A percentile compares a stretch with the other conserved stretches of the same genome.
Conservation (phyloP, 2,113 vertebrate genomes). For the Candoia aspera region DNA sequence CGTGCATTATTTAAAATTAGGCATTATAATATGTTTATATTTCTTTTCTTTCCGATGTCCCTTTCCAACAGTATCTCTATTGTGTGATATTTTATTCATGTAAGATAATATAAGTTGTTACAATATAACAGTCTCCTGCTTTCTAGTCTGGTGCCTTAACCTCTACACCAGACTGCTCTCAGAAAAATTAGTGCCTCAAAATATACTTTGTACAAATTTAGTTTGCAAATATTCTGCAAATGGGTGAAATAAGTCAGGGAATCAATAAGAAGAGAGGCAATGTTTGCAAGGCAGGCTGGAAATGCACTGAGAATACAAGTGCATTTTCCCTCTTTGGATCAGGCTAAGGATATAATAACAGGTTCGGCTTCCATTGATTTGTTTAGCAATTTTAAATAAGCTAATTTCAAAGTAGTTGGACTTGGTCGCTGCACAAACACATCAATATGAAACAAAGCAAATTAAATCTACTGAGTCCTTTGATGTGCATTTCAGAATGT, state of each 20-base stretch:
- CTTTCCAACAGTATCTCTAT: not conserved
- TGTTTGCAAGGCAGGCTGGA: not conserved
- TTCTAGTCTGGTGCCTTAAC: not conserved
- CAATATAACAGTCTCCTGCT: not conserved
- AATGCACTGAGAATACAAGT: not conserved
- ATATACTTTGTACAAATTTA: not conserved
- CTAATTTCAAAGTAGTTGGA: slow-evolving; percentile 21
- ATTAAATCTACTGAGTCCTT: slow-evolving; percentile 33
- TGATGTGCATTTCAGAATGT: not conserved
- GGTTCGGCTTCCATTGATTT: slow-evolving; percentile 3
- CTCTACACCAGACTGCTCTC: not conserved
- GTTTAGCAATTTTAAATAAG: slow-evolving; percentile 32
- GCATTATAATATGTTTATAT: not conserved
- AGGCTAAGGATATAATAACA: slow-evolving; percentile 1
- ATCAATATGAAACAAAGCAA: slow-evolving; percentile 28
- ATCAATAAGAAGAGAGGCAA: slow-evolving; percentile 1
- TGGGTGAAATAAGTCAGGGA: slow-evolving; percentile 6
- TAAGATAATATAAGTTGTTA: not conserved
- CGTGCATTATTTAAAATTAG: not conserved
- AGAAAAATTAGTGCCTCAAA: not conserved
- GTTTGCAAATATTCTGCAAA: slow-evolving; percentile 7
- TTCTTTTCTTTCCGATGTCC: not conserved
- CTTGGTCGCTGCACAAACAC: slow-evolving; percentile 23
- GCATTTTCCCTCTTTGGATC: not conserved
- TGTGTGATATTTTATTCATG: not conserved